Conservation (phyloP, 2,888 invertebrate species). For the Sinohyriopsis cumingii region DNA sequence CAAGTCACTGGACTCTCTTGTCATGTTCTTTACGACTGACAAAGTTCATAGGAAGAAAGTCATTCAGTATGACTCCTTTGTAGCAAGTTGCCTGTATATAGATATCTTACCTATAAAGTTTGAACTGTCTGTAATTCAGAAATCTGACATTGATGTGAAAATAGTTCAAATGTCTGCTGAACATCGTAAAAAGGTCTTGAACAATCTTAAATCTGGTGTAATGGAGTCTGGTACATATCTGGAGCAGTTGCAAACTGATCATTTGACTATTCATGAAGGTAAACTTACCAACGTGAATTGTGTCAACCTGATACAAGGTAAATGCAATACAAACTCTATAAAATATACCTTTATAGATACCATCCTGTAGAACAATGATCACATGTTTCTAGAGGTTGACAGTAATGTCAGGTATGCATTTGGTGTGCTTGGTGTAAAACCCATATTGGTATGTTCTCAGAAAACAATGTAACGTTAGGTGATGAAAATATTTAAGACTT, state of each 20-base stretch:
- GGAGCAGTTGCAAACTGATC: neutral
- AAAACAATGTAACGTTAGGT: slow-evolving; percentile 7
- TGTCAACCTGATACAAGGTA: slow-evolving; percentile 1
- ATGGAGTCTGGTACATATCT: no score
- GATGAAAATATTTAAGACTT: slow-evolving; percentile 15
- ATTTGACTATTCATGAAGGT: slow-evolving; percentile 7
- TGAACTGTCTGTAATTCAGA: slow-evolving; percentile 2
- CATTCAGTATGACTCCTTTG: no score
- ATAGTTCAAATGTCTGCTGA: no score
- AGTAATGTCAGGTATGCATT: slow-evolving; percentile 18
- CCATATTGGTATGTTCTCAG: slow-evolving; percentile 5
- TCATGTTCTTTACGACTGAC: slow-evolving; percentile 11
- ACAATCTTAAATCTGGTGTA: neutral
- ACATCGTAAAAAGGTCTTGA: neutral
- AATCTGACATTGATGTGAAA: neutral
- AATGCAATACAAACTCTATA: slow-evolving; percentile 9
- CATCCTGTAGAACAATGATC: slow-evolving; percentile 8
- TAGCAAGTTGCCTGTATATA: no score
- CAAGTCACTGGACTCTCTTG: slow-evolving; percentile 1
- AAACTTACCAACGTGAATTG: slow-evolving; percentile 14
- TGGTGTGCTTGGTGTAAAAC: slow-evolving; percentile 12
- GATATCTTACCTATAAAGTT: no score
- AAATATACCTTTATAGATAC: slow-evolving; percentile 13
- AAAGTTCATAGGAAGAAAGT: neutral
- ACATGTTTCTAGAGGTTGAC: slow-evolving; percentile 15